These are phyloP conservation scores for Meloidogyne hapla DNA, from an alignment of 1,140 invertebrate genomes.

Conservation along the genomic window DNA sequence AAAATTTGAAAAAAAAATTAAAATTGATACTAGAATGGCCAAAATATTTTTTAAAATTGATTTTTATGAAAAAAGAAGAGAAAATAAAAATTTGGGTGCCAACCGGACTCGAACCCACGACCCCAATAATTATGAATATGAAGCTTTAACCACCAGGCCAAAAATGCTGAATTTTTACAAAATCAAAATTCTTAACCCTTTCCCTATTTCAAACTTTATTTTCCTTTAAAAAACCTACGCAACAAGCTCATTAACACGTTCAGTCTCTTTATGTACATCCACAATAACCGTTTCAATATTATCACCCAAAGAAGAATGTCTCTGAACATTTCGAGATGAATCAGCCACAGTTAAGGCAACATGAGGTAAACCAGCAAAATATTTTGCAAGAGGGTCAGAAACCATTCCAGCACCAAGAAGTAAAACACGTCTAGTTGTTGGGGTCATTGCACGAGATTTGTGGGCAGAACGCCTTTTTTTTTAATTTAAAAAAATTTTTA, in stretches of 20 bases:
- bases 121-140: too few species aligned
- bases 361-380: constrained; percentile 78
- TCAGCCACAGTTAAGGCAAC: constrained; percentile 80
- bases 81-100: not conserved
- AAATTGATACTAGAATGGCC: too few species aligned
- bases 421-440: constrained; percentile 71
- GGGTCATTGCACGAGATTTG: constrained; percentile 51
- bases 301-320: constrained; percentile 74
- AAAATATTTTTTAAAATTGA: not conserved
- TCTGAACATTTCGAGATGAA: constrained; percentile 82
- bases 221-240: constrained; percentile 27
- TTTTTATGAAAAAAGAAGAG: not conserved
- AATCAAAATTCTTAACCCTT: not conserved
- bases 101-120: not conserved
- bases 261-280: constrained; percentile 75
- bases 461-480: constrained; percentile 43
- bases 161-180: too few species aligned
- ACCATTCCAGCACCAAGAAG: constrained; percentile 90
- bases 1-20: constrained; percentile 2
- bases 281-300: constrained; percentile 75
- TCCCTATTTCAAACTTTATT: too few species aligned
- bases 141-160: too few species aligned
- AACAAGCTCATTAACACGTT: constrained; percentile 75
- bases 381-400: constrained; percentile 86
- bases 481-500: constrained; percentile 35